These are phyloP conservation scores for Cynaeus angustus DNA, from an alignment of 2,888 invertebrate species.

Conservation along the genomic window DNA sequence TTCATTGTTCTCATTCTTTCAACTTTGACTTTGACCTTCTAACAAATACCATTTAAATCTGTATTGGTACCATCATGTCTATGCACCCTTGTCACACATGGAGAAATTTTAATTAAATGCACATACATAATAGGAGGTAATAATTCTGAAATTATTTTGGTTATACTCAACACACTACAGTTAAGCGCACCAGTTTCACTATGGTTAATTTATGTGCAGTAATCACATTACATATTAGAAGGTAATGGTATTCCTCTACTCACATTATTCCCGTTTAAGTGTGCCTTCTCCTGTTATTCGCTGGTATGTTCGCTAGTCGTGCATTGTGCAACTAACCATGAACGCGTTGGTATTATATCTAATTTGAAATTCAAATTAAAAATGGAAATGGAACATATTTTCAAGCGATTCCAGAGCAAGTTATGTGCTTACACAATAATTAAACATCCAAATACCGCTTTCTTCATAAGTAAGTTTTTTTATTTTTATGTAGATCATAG, in stretches of 20 bases:
- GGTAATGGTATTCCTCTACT: not conserved
- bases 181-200: not conserved
- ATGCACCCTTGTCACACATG: no score
- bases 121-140: not conserved
- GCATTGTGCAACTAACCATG: not conserved
- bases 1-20: not conserved
- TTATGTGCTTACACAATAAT: not conserved
- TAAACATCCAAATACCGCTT: not conserved
- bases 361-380: constrained; percentile 1
- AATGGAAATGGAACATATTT: not conserved
- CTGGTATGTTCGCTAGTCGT: no score
- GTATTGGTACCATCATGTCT: no score
- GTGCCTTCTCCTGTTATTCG: not conserved
- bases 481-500: no score
- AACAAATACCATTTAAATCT: no score
- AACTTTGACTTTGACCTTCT: not conserved
- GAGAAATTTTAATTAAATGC: not conserved
- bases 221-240: not conserved
- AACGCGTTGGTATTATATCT: not conserved
- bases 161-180: not conserved
- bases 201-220: not conserved
- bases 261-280: not conserved
- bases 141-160: not conserved
- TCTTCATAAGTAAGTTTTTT: not conserved
- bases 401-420: not conserved